Percentiles rank a stretch among this genome's conserved stretches.
These are phyloP conservation scores for Loris lydekkerianus DNA, from an alignment of 2,797 vertebrate genomes.

Conservation along the genomic window DNA sequence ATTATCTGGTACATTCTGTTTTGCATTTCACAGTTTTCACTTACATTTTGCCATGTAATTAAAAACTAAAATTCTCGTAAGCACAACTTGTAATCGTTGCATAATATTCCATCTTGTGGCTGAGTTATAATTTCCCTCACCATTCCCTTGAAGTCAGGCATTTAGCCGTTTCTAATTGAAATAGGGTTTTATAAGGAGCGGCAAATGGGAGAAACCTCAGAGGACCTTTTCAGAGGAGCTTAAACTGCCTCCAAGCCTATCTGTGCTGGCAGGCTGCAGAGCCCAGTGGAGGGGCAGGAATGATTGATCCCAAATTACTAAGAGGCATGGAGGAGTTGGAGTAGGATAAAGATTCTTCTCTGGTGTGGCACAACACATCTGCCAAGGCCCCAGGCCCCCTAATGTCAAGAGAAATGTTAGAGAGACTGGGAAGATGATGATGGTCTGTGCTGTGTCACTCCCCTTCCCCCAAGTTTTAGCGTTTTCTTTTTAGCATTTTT, in stretches of 20 bases:
- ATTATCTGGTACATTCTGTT: not conserved
- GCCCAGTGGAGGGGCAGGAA: not conserved
- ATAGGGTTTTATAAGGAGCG: slow-evolving; percentile 64
- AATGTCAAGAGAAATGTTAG: rapidly evolving
- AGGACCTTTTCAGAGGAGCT: slow-evolving; percentile 32
- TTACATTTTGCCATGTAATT: slow-evolving; percentile 14
- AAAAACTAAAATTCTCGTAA: slow-evolving; percentile 51
- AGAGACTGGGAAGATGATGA: not conserved
- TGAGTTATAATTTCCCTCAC: slow-evolving; percentile 48
- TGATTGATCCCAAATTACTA: not conserved
- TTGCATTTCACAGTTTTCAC: not conserved
- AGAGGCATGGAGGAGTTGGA: not conserved
- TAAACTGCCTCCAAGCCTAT: not conserved
- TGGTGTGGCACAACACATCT: not conserved
- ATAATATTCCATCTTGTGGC: not conserved
- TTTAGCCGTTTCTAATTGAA: slow-evolving; percentile 68
- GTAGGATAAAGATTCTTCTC: not conserved
- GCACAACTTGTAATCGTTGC: not conserved
- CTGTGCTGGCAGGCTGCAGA: slow-evolving; percentile 2
- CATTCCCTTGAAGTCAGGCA: slow-evolving; percentile 55
- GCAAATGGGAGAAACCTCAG: slow-evolving; percentile 43
- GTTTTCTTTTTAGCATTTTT: not conserved
- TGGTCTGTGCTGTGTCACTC: rapidly evolving
- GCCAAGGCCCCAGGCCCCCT: not conserved
- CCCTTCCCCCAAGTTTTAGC: not conserved